phyloP scores from a whole-genome alignment of 1,140 invertebrate species.

The Gonatopus flavifemur region DNA sequence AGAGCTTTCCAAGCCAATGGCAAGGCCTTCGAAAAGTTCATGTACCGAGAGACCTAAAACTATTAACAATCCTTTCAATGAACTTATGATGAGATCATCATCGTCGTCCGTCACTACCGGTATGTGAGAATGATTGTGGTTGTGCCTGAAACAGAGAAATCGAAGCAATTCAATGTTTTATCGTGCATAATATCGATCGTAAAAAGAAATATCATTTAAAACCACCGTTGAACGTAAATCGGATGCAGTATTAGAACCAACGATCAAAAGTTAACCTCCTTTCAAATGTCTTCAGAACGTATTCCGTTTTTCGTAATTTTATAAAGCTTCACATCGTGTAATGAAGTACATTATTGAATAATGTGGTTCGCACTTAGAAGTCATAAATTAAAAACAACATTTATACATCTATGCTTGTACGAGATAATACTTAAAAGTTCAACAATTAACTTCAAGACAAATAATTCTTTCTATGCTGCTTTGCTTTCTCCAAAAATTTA shows the following conservation, averaged over 20 bases:
- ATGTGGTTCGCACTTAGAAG: too few species aligned
- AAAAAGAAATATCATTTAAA: not conserved
- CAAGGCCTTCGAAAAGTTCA: conserved; percentile 88
- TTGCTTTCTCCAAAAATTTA: too few species aligned
- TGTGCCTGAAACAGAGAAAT: conserved; percentile 8
- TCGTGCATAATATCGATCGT: not conserved
- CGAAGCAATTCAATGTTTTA: not conserved
- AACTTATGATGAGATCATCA: conserved; percentile 66
- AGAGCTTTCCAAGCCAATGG: conserved; percentile 78
- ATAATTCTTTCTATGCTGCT: too few species aligned
- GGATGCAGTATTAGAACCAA: not conserved
- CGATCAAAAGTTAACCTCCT: not conserved
- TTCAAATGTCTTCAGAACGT: too few species aligned
- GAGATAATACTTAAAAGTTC: too few species aligned
- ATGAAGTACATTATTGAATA: too few species aligned
- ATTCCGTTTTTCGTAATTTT: too few species aligned
- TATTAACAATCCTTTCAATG: conserved; percentile 74
- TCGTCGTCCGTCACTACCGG: conserved; percentile 39
- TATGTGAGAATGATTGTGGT: conserved; percentile 47
- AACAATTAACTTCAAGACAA: too few species aligned
- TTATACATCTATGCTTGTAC: too few species aligned
- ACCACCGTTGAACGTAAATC: not conserved
- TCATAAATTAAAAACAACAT: too few species aligned
- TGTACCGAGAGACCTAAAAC: conserved; percentile 88
- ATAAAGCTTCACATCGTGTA: too few species aligned